Percentiles rank a stretch among this genome's conserved stretches.
Evolutionary conservation across 2,888 invertebrate species (phyloP).

Genomic region (Ochlodes sylvanus): DNA sequence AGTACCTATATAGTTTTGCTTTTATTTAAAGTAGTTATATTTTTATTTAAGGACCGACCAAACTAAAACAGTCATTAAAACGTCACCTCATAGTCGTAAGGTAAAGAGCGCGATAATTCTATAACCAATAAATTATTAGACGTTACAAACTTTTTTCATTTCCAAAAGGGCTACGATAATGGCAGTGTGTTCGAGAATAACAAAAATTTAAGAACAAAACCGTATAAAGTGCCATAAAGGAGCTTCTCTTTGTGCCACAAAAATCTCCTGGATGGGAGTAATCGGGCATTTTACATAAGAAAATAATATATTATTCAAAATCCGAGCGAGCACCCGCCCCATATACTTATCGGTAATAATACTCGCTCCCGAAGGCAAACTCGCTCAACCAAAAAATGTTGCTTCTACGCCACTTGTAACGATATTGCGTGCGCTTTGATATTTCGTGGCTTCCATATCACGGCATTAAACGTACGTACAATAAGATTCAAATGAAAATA

Average conservation of each 20-base stretch:
- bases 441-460: slow-evolving; percentile 32
- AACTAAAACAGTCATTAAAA: too few relatives aligned
- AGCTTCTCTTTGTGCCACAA: slow-evolving; percentile 72
- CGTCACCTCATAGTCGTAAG: neutral
- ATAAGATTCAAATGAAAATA: slow-evolving; percentile 24
- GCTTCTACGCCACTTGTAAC: slow-evolving; percentile 35
- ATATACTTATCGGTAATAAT: slow-evolving; percentile 82
- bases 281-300: slow-evolving; percentile 85
- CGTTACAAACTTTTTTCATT: slow-evolving; percentile 59
- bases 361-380: slow-evolving; percentile 54
- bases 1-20: too few relatives aligned
- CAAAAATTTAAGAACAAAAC: slow-evolving; percentile 75
- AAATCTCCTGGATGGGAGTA: slow-evolving; percentile 80
- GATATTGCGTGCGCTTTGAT: slow-evolving; percentile 36
- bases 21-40: too few relatives aligned
- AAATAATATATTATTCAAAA: slow-evolving; percentile 85
- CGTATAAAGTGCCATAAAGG: slow-evolving; percentile 80
- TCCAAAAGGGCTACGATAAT: slow-evolving; percentile 47
- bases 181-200: slow-evolving; percentile 54
- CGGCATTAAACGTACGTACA: slow-evolving; percentile 20
- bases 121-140: neutral
- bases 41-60: too few relatives aligned
- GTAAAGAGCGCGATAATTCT: neutral
- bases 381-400: slow-evolving; percentile 42
- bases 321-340: slow-evolving; percentile 74